These are phyloP conservation scores for Gallinago solitaria DNA, from an alignment of 2,797 vertebrate genomes.

Conservation along the genomic window DNA sequence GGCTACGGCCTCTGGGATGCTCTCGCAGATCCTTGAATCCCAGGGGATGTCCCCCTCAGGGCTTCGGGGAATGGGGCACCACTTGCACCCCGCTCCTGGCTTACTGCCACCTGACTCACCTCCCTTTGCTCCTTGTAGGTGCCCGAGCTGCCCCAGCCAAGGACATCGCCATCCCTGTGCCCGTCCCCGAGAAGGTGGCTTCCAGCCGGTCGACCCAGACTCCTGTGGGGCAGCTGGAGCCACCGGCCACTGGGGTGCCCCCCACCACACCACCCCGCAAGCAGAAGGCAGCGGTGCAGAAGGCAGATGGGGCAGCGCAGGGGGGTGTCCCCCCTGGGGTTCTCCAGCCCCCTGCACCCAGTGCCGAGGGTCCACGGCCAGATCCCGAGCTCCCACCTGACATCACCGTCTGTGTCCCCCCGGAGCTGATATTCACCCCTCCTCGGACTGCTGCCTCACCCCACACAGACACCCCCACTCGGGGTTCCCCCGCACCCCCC, in stretches of 20 bases:
- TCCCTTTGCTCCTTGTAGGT: slow-evolving; percentile 2
- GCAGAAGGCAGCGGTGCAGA: slow-evolving; percentile 16
- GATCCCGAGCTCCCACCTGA: slow-evolving; percentile 24
- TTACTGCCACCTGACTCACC: background rate
- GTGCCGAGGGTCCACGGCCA: rapidly evolving
- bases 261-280: background rate
- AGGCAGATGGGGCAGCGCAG: background rate
- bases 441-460: slow-evolving; percentile 4
- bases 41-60: background rate
- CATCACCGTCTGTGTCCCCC: background rate
- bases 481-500: background rate
- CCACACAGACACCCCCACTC: background rate
- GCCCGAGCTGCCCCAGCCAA: slow-evolving; percentile 13
- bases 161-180: background rate
- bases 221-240: background rate
- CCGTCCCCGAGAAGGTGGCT: background rate
- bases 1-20: background rate
- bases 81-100: background rate
- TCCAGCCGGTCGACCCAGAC: slow-evolving; percentile 61
- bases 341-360: background rate
- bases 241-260: rapidly evolving
- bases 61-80: background rate
- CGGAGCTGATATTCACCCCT: slow-evolving; percentile 27
- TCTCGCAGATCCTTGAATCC: background rate
- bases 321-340: background rate